Evolutionary conservation across 2,113 vertebrate genomes (phyloP).

Genomic region (Gobius niger): DNA sequence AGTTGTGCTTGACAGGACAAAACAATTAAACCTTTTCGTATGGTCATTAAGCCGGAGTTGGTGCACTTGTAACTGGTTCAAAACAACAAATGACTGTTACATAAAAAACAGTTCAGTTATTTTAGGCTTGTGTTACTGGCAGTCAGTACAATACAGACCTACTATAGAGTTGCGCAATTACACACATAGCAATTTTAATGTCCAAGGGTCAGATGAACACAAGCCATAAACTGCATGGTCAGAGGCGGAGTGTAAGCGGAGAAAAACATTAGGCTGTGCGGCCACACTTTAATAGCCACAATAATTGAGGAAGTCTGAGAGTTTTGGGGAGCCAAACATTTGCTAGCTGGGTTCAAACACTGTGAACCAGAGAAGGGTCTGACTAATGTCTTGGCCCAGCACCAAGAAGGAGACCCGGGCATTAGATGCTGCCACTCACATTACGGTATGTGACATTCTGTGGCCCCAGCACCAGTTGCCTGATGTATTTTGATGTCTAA

Average conservation of each 20-base stretch:
- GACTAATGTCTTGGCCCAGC: constrained; percentile 15
- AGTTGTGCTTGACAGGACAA: constrained; percentile 22
- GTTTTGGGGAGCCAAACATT: constrained; percentile 29
- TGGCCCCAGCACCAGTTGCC: constrained; percentile 61
- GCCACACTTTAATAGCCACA: constrained; percentile 12
- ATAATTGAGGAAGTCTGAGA: constrained; percentile 23
- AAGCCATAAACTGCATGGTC: neutral
- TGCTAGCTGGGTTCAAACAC: constrained; percentile 13
- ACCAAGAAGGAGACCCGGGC: constrained; percentile 34
- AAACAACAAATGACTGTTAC: neutral
- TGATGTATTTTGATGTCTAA: constrained; percentile 71
- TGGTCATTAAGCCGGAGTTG: constrained; percentile 10
- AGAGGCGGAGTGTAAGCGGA: constrained; percentile 2
- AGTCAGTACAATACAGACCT: neutral
- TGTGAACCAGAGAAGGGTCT: constrained; percentile 39
- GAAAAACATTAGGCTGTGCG: neutral
- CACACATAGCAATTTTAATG: neutral
- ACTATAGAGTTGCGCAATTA: neutral
- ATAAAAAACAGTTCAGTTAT: constrained; percentile 1
- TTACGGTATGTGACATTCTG: constrained; percentile 69
- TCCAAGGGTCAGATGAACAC: neutral
- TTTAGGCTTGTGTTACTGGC: constrained; percentile 1
- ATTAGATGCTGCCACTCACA: constrained; percentile 68
- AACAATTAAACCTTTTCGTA: constrained; percentile 39
- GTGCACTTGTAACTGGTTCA: constrained; percentile 5